Percentiles rank a stretch among this genome's conserved stretches.
Evolutionary conservation across 2,113 vertebrate species (phyloP).

Genomic region (Anser brachyrhynchus): DNA sequence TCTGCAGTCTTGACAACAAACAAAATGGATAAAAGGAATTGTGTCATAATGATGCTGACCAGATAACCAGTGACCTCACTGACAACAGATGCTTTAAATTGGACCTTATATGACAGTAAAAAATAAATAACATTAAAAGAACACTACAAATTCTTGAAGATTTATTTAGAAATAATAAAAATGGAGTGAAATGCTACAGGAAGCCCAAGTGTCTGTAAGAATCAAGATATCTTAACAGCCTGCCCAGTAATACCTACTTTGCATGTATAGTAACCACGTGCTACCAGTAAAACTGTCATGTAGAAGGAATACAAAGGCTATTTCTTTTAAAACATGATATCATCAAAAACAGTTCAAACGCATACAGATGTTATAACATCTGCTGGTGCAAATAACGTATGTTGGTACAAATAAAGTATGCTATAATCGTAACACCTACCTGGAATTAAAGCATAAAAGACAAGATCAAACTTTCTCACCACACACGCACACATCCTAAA

Average conservation of each 20-base stretch:
- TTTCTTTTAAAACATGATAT: background rate
- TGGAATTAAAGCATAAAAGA: background rate
- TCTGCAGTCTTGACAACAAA: background rate
- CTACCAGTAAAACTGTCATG: background rate
- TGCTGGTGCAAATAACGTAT: background rate
- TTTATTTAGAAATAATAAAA: background rate
- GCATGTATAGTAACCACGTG: background rate
- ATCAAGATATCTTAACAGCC: background rate
- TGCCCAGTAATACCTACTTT: background rate
- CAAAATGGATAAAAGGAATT: background rate
- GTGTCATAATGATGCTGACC: background rate
- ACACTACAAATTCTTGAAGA: background rate
- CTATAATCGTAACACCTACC: rapidly evolving
- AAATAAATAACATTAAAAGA: background rate
- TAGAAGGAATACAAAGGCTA: background rate
- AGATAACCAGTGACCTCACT: background rate
- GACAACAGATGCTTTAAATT: background rate
- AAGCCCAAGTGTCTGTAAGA: background rate
- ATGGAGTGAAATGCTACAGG: background rate
- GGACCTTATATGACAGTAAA: background rate
- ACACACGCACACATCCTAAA: background rate
- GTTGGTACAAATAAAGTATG: background rate
- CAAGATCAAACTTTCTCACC: background rate
- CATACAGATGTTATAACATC: background rate
- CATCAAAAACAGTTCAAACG: background rate